These are phyloP conservation scores for Thunnus maccoyii DNA, from an alignment of 2,113 vertebrate species.

Conservation along the genomic window DNA sequence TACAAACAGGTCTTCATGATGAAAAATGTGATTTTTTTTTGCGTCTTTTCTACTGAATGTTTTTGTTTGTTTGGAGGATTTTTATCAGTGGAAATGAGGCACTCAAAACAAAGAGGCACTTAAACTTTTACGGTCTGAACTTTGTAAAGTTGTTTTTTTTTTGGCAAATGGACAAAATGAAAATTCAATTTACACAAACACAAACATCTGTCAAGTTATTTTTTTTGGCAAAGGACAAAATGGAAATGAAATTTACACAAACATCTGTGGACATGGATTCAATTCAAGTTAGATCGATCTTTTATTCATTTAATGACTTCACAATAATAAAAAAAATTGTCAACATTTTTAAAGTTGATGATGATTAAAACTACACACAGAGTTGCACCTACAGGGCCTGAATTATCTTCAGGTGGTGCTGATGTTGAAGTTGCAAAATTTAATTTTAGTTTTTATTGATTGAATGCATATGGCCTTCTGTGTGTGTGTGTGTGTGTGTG, in stretches of 20 bases:
- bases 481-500: neutral
- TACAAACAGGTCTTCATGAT: neutral
- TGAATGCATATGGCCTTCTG: neutral
- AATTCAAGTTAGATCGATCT: neutral
- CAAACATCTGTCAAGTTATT: neutral
- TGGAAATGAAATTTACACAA: neutral
- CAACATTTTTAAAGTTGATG: neutral
- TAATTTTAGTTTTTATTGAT: constrained; percentile 4
- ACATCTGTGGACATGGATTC: neutral
- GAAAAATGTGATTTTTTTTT: neutral
- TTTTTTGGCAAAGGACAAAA: neutral
- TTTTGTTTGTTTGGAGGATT: neutral
- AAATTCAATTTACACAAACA: neutral
- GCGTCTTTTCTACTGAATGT: neutral
- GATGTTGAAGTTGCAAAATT: neutral
- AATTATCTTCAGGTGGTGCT: constrained; percentile 9
- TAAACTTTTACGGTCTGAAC: neutral
- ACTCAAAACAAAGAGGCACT: constrained; percentile 15
- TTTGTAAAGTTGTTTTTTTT: neutral
- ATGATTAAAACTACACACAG: neutral
- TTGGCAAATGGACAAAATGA: neutral
- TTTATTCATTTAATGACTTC: neutral
- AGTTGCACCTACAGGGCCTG: neutral
- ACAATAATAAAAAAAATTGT: neutral
- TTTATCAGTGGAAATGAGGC: neutral